phyloP scores from a whole-genome alignment of 2,113 vertebrate genomes.

The Oriolus oriolus region DNA sequence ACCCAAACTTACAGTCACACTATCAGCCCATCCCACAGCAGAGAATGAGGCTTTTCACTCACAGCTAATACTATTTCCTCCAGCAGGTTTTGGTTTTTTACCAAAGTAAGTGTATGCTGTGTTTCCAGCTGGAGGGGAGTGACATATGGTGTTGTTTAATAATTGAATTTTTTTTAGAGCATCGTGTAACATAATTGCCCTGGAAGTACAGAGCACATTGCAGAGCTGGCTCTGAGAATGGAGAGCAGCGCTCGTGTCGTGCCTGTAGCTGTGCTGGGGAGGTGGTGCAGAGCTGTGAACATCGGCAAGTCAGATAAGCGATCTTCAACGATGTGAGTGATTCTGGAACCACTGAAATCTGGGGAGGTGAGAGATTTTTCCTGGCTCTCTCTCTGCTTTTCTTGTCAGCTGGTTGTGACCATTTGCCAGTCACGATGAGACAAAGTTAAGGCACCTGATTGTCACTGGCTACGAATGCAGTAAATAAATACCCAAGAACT shows the following conservation, averaged over 20 bases:
- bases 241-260: background rate
- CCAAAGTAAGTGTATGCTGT: background rate
- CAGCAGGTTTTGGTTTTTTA: background rate
- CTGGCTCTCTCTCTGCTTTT: background rate
- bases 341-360: background rate
- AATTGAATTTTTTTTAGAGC: constrained; percentile 44
- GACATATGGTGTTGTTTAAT: constrained; percentile 46
- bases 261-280: background rate
- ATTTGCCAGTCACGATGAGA: background rate
- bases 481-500: background rate
- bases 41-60: background rate
- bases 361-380: background rate
- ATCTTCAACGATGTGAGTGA: background rate
- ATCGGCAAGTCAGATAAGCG: background rate
- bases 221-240: background rate
- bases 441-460: background rate
- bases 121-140: constrained; percentile 27
- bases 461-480: background rate
- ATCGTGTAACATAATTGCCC: constrained; percentile 10
- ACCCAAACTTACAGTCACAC: background rate
- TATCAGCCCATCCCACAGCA: background rate
- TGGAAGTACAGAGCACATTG: background rate
- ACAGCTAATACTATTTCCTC: background rate
- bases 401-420: background rate
- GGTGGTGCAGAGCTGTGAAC: background rate